These are phyloP conservation scores for Chiridota heheva DNA, from an alignment of 35 echinoderm and acorn worm species.

Conservation along the genomic window DNA sequence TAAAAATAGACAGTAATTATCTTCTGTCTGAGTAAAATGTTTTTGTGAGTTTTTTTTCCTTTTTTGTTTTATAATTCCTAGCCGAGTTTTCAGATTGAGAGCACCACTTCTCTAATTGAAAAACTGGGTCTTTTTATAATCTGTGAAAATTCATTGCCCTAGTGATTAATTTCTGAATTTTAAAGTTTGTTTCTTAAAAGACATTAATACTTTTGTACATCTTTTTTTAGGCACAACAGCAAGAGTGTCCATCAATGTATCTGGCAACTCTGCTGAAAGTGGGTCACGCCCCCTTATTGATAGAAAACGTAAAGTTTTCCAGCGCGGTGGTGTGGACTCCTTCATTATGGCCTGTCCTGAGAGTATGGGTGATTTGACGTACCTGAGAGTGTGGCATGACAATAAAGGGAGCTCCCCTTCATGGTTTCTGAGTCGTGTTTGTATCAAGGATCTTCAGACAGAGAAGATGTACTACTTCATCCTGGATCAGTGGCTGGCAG, in stretches of 20 bases:
- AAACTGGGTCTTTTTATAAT: too few relatives aligned
- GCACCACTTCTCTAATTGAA: too few relatives aligned
- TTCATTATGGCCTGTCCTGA: constrained; percentile 66
- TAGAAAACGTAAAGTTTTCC: constrained; percentile 75
- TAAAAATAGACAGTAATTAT: too few relatives aligned
- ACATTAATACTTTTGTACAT: background rate
- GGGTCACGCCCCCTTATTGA: constrained; percentile 56
- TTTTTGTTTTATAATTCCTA: too few relatives aligned
- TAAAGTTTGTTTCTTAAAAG: too few relatives aligned
- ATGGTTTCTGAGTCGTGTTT: constrained; percentile 77
- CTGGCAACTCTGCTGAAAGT: constrained; percentile 69
- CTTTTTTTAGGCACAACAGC: constrained; percentile 74
- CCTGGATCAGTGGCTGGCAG: constrained; percentile 82
- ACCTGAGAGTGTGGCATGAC: constrained; percentile 82
- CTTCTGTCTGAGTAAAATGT: too few relatives aligned
- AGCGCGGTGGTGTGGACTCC: constrained; percentile 78
- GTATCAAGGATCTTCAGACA: constrained; percentile 76
- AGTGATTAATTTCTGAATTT: too few relatives aligned
- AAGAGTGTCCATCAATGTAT: constrained; percentile 66
- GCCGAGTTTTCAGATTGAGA: too few relatives aligned
- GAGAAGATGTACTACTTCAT: constrained; percentile 90
- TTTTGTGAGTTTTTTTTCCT: too few relatives aligned
- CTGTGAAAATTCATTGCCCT: too few relatives aligned
- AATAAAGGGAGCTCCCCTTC: constrained; percentile 73
- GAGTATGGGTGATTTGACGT: constrained; percentile 61